Percentiles rank a stretch among this genome's conserved stretches.
These are phyloP conservation scores for Rhinichthys osculus DNA, from an alignment of 2,797 vertebrate species.

Conservation along the genomic window DNA sequence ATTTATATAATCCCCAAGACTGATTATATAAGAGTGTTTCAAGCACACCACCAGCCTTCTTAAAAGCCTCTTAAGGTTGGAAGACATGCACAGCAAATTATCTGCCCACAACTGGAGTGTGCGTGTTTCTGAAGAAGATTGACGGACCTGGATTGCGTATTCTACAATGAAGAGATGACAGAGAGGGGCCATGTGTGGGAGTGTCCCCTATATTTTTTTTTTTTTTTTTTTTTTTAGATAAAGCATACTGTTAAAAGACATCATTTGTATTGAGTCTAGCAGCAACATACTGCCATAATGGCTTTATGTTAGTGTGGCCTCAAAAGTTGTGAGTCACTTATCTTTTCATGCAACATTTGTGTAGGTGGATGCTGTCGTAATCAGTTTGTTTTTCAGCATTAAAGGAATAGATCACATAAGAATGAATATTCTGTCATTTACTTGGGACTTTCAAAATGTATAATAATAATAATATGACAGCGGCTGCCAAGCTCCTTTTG, in stretches of 20 bases:
- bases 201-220: constrained; percentile 65
- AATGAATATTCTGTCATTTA: background rate
- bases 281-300: background rate
- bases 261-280: background rate
- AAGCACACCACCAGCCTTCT: constrained; percentile 18
- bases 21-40: constrained; percentile 50
- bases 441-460: background rate
- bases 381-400: background rate
- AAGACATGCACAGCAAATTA: constrained; percentile 32
- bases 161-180: constrained; percentile 1
- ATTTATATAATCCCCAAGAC: constrained; percentile 38
- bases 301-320: background rate
- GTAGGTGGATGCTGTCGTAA: background rate
- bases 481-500: background rate
- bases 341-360: constrained; percentile 30
- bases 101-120: constrained; percentile 1
- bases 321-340: constrained; percentile 2
- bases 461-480: background rate
- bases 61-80: constrained; percentile 46
- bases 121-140: constrained; percentile 63
- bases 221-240: background rate
- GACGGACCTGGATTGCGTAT: constrained; percentile 75
- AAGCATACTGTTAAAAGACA: background rate
- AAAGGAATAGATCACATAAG: background rate
- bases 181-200: constrained; percentile 65